Evolutionary conservation across 2,113 vertebrate species (phyloP).

Genomic region (Rostratula benghalensis): DNA sequence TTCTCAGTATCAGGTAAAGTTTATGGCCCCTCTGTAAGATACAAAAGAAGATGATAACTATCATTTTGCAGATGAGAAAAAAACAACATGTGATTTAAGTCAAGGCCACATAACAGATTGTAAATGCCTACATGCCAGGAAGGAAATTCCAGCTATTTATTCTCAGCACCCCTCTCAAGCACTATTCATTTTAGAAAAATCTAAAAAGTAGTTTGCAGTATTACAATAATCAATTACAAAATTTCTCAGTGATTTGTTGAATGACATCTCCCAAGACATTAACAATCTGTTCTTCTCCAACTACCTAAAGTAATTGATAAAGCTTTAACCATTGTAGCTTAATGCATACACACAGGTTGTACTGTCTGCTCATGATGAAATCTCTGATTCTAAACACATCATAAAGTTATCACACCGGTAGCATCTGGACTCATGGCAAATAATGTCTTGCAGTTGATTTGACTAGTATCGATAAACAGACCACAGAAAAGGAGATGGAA

Average conservation of each 20-base stretch:
- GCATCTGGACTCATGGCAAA: not conserved
- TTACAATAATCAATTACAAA: not conserved
- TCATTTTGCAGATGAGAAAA: not conserved
- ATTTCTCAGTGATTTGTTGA: not conserved
- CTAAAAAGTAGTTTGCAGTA: not conserved
- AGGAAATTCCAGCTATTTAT: not conserved
- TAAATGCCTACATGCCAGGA: not conserved
- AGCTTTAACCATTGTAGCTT: not conserved
- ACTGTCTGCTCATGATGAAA: not conserved
- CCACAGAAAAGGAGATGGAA: constrained; percentile 80
- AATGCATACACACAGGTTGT: not conserved
- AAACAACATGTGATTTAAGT: not conserved
- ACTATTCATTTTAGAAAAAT: not conserved
- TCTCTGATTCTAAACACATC: not conserved
- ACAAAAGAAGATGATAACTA: not conserved
- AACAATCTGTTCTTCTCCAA: not conserved
- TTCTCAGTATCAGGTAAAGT: not conserved
- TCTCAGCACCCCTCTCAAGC: not conserved
- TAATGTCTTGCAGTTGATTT: constrained; percentile 85
- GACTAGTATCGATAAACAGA: constrained; percentile 88
- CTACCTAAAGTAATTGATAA: not conserved
- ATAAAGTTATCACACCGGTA: not conserved
- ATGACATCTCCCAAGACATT: not conserved
- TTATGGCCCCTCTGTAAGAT: not conserved
- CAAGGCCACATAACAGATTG: not conserved